Base-by-base conservation (phyloP, 2,888 invertebrate genomes). In the Eubasilissa splendida region DNA sequence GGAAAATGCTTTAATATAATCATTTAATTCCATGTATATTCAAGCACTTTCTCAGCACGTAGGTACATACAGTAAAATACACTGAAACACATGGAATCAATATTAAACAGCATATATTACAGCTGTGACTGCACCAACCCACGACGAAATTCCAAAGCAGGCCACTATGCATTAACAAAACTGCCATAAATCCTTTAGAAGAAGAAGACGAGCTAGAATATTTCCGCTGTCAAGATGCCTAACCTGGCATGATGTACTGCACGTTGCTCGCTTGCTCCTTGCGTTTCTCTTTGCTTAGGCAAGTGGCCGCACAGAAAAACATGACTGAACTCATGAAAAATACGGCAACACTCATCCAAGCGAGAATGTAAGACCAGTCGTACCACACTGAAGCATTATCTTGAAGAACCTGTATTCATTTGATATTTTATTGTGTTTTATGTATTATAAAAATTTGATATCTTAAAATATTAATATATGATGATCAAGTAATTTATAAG, bases 171-270 rank as follows among this genome's bases (percentile, higher is more conserved):
- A 70, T 80, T 65, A 74, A 73, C 65, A 63, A 56, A 77, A 70
- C 73, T 59, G 73, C 79, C 79, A 52, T 75, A 75, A 77, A 42
- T 70, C 76, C 76, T 54, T 76, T 22, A 63, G 33, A 58, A 54
- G 33, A 50, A 60, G 54, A 56, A 71, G 31, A 56, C 11, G 52
- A 42, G 42, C 52, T 59, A 52, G 11, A 54, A 54, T 65, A 70
- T 53, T 70, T 10, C 56, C 73, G 33, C 12, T 58, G 14, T 88
- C 42, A 42, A 42, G 88, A 89, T 87, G 88, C 87, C 90, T 91
- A 91, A 95, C 95, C 95, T 94, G 95, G 95, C 95, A 96, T 96
- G 87, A 96, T 94, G 92, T 96, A 96, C 89, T 96, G 96, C 91
- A 96, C 94, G 89, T 95, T 96, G 87, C 94, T 92, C 86, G 92